These are phyloP conservation scores for Phortica magna DNA, from an alignment of 2,888 invertebrate species.

Conservation along the genomic window DNA sequence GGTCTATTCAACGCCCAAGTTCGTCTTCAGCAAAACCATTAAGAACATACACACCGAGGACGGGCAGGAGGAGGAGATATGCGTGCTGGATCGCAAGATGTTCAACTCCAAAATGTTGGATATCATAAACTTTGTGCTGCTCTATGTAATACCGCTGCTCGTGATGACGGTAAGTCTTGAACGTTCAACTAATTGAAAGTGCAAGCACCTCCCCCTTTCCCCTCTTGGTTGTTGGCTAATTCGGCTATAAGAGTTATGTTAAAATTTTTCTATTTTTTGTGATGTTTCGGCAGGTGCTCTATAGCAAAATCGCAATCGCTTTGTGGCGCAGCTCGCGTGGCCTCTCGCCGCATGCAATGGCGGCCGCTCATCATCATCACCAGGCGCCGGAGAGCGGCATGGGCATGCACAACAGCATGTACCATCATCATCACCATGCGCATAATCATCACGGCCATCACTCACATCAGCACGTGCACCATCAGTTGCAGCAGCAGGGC, in stretches of 20 bases:
- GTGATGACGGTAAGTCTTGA: constrained; percentile 85
- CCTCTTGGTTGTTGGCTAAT: background rate
- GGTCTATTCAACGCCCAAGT: constrained; percentile 89
- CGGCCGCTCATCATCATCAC: constrained; percentile 65
- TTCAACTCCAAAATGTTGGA: constrained; percentile 89
- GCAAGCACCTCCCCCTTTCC: background rate
- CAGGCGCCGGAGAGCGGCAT: constrained; percentile 66
- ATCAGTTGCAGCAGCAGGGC: constrained; percentile 41
- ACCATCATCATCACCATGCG: constrained; percentile 61
- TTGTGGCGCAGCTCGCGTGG: constrained; percentile 89
- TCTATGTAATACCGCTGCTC: constrained; percentile 89
- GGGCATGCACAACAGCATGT: constrained; percentile 72
- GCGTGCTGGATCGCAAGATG: constrained; percentile 86
- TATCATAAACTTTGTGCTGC: constrained; percentile 88
- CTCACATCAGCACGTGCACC: constrained; percentile 50
- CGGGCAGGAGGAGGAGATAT: constrained; percentile 80
- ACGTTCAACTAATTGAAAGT: background rate
- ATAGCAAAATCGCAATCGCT: constrained; percentile 90
- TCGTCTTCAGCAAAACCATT: constrained; percentile 89
- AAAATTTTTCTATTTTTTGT: constrained; percentile 25
- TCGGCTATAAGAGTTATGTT: constrained; percentile 5
- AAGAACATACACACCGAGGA: constrained; percentile 79
- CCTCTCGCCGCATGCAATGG: constrained; percentile 80
- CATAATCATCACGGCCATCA: constrained; percentile 59
- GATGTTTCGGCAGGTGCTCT: constrained; percentile 82